These are phyloP conservation scores for Okamejei kenojei DNA, from an alignment of 2,797 vertebrate genomes.

Conservation along the genomic window DNA sequence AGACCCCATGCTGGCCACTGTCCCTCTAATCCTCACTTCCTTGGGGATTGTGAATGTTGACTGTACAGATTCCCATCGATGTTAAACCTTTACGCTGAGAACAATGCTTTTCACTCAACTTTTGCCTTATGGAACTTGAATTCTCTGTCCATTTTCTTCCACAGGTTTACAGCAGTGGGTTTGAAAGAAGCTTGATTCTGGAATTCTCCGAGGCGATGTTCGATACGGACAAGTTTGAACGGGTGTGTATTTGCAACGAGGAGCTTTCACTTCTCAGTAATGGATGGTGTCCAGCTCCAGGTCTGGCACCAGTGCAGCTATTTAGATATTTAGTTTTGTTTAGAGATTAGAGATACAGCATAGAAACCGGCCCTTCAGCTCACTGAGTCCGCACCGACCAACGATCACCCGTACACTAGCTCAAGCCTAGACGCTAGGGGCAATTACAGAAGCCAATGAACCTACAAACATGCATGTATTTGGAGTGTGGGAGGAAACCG, in stretches of 20 bases:
- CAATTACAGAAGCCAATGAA: too few relatives aligned
- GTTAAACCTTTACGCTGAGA: not conserved
- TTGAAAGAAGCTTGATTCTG: constrained; percentile 66
- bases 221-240: constrained; percentile 83
- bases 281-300: not conserved
- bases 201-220: constrained; percentile 85
- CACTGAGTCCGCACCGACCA: too few relatives aligned
- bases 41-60: not conserved
- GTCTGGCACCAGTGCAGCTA: not conserved
- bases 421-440: too few relatives aligned
- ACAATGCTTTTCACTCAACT: not conserved
- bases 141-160: constrained; percentile 20
- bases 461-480: too few relatives aligned
- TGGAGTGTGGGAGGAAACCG: too few relatives aligned
- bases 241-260: constrained; percentile 55
- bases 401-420: too few relatives aligned
- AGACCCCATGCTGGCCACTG: not conserved
- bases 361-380: too few relatives aligned
- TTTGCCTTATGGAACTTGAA: not conserved
- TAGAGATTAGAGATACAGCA: too few relatives aligned
- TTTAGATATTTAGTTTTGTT: too few relatives aligned
- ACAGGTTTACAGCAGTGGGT: constrained; percentile 73
- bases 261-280: not conserved
- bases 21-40: not conserved
- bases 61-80: not conserved